Evolutionary conservation across 2,888 invertebrate species (phyloP).

Genomic region (Xylocampa areola): DNA sequence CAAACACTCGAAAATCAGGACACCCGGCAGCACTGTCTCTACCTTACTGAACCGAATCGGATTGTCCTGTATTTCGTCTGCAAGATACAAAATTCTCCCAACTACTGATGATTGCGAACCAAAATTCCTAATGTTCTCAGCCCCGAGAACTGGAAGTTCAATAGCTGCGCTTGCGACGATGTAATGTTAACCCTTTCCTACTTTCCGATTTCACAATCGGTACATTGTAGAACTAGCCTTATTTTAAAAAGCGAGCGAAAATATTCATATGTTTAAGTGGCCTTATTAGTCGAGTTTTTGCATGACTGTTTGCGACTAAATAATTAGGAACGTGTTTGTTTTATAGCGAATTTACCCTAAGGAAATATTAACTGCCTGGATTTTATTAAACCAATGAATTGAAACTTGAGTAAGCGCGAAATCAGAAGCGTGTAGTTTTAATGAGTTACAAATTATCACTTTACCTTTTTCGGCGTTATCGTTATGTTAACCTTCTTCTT

Average conservation of each 20-base stretch:
- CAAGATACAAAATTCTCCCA: too few species aligned
- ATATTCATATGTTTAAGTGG: constrained; percentile 33
- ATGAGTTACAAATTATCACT: not conserved
- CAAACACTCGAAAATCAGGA: too few species aligned
- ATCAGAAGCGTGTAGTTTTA: constrained; percentile 2
- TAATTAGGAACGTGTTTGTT: constrained; percentile 38
- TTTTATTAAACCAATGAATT: constrained; percentile 8
- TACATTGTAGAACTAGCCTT: constrained; percentile 29
- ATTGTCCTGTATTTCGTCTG: too few species aligned
- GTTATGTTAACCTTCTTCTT: constrained; percentile 70
- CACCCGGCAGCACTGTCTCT: too few species aligned
- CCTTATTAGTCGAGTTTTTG: constrained; percentile 42
- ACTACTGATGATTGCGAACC: too few species aligned
- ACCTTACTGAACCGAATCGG: too few species aligned
- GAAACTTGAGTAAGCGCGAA: constrained; percentile 3
- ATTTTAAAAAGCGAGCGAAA: constrained; percentile 24
- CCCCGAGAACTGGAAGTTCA: too few species aligned
- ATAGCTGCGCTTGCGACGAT: too few species aligned
- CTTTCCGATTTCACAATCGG: not conserved
- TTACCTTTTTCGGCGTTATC: constrained; percentile 66
- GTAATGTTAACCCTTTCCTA: too few species aligned
- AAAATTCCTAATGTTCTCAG: too few species aligned
- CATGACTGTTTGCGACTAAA: constrained; percentile 43
- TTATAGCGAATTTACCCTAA: constrained; percentile 12
- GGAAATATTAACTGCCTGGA: constrained; percentile 15